Evolutionary conservation across 2,888 invertebrate genomes (phyloP), one percentile per base, ranked within the genome.

Genomic region (Standfussiana lucernea): DNA sequence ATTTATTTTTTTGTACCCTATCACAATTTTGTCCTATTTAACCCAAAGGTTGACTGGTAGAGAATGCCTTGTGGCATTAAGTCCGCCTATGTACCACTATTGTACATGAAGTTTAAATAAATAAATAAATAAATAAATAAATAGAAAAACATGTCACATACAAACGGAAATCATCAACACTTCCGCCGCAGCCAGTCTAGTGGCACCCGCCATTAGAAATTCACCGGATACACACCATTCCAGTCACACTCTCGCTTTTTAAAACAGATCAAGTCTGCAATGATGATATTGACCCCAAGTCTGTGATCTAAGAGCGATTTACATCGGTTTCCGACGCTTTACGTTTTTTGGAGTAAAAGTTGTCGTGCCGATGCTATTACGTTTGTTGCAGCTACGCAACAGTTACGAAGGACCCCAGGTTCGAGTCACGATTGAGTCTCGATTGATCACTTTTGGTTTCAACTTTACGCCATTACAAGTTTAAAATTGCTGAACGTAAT

Each of bases 321-420:
- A 78, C 76, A 70, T 82, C 72, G 70, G 8, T 74, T 76, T 80
- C 72, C 62, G 50, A 50, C 15, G 56, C 13, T 69, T 72, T 72
- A 73, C 53, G 56, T 50, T 82, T 78, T 77, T 77, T 68, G 77
- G 81, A 82, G 64, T 82, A 84, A 90, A 90, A 90, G 71, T 86
- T 28, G 82, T 89, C 88, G 87, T 88, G 88, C 82, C 84, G 79
- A 86, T 85, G 82, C 79, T 84, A 90, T 93, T 90, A 91, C 84
- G 85, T 80, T 74, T 79, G 72, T 77, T 61, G 53, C 18, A 18
- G 75, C 78, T 80, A 85, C 83, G 86, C 85, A 87, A 89, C 78
- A 82, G 88, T 90, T 91, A 88, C 90, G 88, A 88, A 86, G 86
- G 84, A 86, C 84, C 77, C 24, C 65, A 53, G 70, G 80, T 75